Percentiles rank a stretch among this genome's conserved stretches.
Conservation (phyloP, 2,888 invertebrate species). For the Napeogenes inachia region DNA sequence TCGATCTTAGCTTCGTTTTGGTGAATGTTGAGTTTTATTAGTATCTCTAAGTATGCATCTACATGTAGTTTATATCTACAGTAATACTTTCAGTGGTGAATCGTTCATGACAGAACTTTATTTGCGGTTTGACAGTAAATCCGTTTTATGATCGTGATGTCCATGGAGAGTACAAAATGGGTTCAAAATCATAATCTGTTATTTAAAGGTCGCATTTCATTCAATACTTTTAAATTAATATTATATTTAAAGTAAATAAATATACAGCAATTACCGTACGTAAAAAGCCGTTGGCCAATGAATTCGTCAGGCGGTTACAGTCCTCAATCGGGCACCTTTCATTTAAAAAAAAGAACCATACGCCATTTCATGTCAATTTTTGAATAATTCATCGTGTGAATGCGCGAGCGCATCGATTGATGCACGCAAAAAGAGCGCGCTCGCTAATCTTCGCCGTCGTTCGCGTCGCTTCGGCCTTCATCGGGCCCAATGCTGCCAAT, state of each 20-base stretch:
- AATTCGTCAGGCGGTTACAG: slow-evolving; percentile 78
- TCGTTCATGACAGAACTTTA: slow-evolving; percentile 54
- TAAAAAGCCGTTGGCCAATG: slow-evolving; percentile 76
- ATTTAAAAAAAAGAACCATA: slow-evolving; percentile 76
- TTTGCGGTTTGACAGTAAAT: slow-evolving; percentile 69
- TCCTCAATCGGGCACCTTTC: slow-evolving; percentile 78
- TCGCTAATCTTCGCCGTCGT: slow-evolving; percentile 75
- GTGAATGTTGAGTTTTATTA: too few species aligned
- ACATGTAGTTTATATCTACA: slow-evolving; percentile 9
- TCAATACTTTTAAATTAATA: slow-evolving; percentile 32
- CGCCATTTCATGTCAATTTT: slow-evolving; percentile 78
- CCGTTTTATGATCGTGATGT: slow-evolving; percentile 49
- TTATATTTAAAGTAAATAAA: slow-evolving; percentile 53
- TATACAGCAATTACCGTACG: slow-evolving; percentile 66
- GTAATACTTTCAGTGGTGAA: slow-evolving; percentile 27
- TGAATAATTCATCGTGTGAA: slow-evolving; percentile 78
- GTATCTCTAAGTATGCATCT: not conserved
- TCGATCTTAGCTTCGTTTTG: too few species aligned
- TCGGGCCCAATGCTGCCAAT: slow-evolving; percentile 70
- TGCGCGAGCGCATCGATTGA: slow-evolving; percentile 78
- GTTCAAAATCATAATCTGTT: slow-evolving; percentile 26
- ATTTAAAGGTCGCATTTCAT: slow-evolving; percentile 27
- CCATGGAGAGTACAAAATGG: slow-evolving; percentile 30
- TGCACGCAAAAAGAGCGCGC: slow-evolving; percentile 75
- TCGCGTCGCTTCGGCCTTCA: slow-evolving; percentile 58